Evolutionary conservation across 92 coral and sea anemone species (phyloP).

Genomic region (Zoanthus sansibaricus): DNA sequence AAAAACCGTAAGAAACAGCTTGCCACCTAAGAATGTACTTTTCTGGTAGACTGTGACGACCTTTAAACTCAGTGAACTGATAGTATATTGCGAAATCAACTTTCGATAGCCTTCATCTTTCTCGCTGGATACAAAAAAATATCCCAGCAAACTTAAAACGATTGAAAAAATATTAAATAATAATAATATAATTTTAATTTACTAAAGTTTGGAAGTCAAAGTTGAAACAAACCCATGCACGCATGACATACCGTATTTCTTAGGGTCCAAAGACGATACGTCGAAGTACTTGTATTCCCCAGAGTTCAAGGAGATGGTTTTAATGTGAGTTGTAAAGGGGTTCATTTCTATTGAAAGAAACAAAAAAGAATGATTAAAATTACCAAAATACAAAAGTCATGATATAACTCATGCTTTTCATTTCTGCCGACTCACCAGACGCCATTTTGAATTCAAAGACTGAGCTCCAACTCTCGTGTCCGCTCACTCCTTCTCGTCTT

Average conservation of each 20-base stretch:
- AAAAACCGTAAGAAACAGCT: too few species aligned
- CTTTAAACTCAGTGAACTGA: too few species aligned
- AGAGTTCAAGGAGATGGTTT: conserved; percentile 75
- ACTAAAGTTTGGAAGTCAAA: neutral
- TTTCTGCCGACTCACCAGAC: conserved; percentile 62
- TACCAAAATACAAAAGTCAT: neutral
- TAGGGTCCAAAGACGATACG: conserved; percentile 77
- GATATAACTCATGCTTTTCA: neutral
- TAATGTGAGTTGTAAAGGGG: conserved; percentile 76
- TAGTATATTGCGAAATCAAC: too few species aligned
- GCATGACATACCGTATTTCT: conserved; percentile 79
- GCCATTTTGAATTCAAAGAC: conserved; percentile 62
- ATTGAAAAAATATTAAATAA: too few species aligned
- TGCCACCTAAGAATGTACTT: too few species aligned
- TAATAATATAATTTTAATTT: too few species aligned
- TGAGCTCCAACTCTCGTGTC: conserved; percentile 49
- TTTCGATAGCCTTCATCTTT: too few species aligned
- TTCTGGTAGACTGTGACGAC: too few species aligned
- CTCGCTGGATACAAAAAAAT: too few species aligned
- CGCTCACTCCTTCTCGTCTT: too few species aligned
- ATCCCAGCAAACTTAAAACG: too few species aligned
- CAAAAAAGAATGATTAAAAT: neutral
- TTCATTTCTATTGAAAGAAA: conserved; percentile 58
- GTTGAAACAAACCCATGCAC: too few species aligned
- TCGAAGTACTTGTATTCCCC: conserved; percentile 86